A percentile compares a stretch with the other conserved stretches of the same genome.
Conservation (phyloP, 2,113 vertebrate species). For the Carassius carassius region DNA sequence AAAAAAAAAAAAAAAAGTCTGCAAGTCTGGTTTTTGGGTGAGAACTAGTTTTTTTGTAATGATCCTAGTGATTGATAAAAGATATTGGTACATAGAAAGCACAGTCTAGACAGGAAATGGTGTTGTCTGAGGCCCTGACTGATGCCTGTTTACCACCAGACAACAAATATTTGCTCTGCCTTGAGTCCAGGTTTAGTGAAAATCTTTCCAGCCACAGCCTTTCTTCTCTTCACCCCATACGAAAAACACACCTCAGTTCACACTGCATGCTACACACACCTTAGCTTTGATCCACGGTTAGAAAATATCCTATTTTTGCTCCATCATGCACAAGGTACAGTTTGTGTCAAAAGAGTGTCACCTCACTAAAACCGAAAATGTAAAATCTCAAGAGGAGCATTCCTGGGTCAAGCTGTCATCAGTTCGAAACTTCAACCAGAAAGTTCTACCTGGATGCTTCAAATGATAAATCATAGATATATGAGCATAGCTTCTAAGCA, state of each 20-base stretch:
- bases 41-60: background rate
- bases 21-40: background rate
- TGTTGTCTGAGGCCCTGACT: constrained; percentile 55
- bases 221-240: constrained; percentile 46
- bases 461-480: too few relatives aligned
- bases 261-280: background rate
- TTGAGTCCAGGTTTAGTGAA: constrained; percentile 63
- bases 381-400: background rate
- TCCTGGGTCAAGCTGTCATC: constrained; percentile 5
- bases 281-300: background rate
- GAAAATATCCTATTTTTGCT: constrained; percentile 2
- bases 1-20: too few relatives aligned
- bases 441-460: constrained; percentile 30
- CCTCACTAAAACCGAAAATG: background rate
- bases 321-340: background rate
- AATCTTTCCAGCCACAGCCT: constrained; percentile 63
- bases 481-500: background rate
- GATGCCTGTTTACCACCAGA: constrained; percentile 69
- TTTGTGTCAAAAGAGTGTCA: constrained; percentile 5
- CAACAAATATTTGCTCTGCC: constrained; percentile 75
- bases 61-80: constrained; percentile 17
- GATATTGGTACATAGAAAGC: background rate
- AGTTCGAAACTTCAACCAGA: constrained; percentile 5
- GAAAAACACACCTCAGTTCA: constrained; percentile 19
- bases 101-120: constrained; percentile 16